Evolutionary conservation across 2,797 vertebrate genomes (phyloP), one percentile per base, ranked within the genome.

Genomic region (Pogonophryne albipinna): DNA sequence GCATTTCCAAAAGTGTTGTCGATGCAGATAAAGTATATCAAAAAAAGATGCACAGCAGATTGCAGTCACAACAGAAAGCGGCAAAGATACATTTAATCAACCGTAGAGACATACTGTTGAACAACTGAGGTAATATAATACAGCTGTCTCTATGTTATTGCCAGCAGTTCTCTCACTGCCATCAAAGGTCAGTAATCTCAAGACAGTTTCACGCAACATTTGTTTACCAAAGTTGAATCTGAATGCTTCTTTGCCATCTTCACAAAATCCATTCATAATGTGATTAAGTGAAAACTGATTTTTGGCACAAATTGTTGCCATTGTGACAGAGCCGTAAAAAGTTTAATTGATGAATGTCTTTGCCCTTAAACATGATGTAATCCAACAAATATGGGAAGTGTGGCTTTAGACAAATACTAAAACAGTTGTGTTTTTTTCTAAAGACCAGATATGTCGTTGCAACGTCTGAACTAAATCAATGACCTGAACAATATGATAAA

Each of bases 61-160:
- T 44, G 47, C 8, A 3, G 56, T 27, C 46, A 51, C 57, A 15
- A 34, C 34, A 44, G 47, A 31, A 14, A 63, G 60, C 6, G 1
- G 23, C 44, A 45, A 55, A 44, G 41, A 27, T 20, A 55, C 44
- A 53, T 44, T 55, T 15, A 66, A 44, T 55, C 64, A 66, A 68
- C 17, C 65, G 13, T 14, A 9, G 20, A 31, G 65, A 46, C 52
- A 23, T 2, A 23, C 51, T 46, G 20, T 56, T 46, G 47, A 34
- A 50, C 23, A 51, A 41, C 47, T 17, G 13, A 53, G 50, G 34
- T 44, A n/a, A 44, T 51, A 31, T 15, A 12, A 60, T 44, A 60
- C 34, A 38, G 12, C 11, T 66, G 34, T 49, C 31, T 42, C 17
- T 7, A 20, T 34, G 34, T 19, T 34, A 12, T 31, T 27, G 38